Base-by-base conservation (phyloP, 2,113 vertebrate genomes). In the Notiomystis cincta region DNA sequence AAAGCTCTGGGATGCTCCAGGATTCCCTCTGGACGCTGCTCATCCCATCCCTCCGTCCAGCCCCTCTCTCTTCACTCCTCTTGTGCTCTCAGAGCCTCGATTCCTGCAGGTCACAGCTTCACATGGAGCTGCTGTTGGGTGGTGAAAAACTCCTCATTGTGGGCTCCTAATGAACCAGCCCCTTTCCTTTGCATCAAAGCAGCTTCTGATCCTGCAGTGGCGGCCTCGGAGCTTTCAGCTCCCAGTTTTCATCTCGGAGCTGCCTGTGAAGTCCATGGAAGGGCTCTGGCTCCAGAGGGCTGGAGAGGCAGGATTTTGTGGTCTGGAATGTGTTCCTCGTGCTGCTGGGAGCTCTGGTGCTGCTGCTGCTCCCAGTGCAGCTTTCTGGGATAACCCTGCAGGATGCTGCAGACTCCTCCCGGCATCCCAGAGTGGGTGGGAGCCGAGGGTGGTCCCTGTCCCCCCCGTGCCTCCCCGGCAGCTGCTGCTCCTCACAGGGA, bases 351-450 rank as follows among this genome's bases (percentile, higher is more conserved):
- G 44, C 61, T 1, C 30, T 6, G 44, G 27, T 4, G 30, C 47
- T 53, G 51, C 0, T 21, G 51, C 31, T 64, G 48, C 23, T n/a
- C 3, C 67, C 45, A 4, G 22, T 6, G 4, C 21, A 5, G 61
- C 9, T 56, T 25, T 13, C 33, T 20, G 66, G 64, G 64, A 45
- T 30, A 24, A 60, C 11, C 50, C 13, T 11, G 12, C 28, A 28
- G 72, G n/a, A 10, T 27, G 27, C 2, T 37, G 11, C 22, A 15
- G 80, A 1, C 24, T 79, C 31, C 6, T 10, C 19, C 8, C 5
- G 2, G 6, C 38, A 25, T 10, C 53, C 67, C 13, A 2, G 5
- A 0, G 4, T 0, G 7, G 1, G 5, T 12, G 70, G 45, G 45
- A 35, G 22, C 50, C 0, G 3, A 5, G 45, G 21, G 9, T 0